These are phyloP conservation scores for Blennius ocellaris DNA, from an alignment of 2,113 vertebrate species.

Conservation along the genomic window DNA sequence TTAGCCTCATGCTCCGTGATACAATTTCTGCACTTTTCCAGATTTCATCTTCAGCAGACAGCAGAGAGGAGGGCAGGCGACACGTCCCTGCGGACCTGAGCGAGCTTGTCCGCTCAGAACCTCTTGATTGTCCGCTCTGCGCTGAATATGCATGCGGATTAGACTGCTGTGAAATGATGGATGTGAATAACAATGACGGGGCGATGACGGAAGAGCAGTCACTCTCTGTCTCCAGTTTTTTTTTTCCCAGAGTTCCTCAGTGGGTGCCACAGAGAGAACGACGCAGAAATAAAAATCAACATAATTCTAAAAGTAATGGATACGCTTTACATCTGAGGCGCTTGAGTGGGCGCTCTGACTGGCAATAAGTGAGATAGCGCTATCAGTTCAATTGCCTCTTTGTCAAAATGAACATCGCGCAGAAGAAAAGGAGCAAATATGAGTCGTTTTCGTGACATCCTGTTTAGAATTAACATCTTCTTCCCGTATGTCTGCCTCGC, in stretches of 20 bases:
- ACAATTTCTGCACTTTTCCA: constrained; percentile 33
- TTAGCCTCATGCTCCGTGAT: constrained; percentile 30
- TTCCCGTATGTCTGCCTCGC: constrained; percentile 15
- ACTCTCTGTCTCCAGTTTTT: constrained; percentile 46
- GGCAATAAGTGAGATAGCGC: constrained; percentile 15
- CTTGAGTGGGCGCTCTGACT: constrained; percentile 14
- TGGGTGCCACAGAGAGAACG: constrained; percentile 31
- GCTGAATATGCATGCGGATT: constrained; percentile 63
- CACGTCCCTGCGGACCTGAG: constrained; percentile 55
- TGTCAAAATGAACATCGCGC: constrained; percentile 31
- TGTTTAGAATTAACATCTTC: constrained; percentile 27
- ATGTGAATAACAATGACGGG: constrained; percentile 67
- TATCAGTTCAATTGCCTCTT: constrained; percentile 25
- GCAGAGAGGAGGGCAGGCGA: constrained; percentile 47
- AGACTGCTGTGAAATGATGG: constrained; percentile 49
- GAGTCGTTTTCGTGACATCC: too few relatives aligned
- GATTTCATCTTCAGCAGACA: constrained; percentile 60
- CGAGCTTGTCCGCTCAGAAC: constrained; percentile 38
- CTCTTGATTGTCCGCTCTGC: constrained; percentile 50
- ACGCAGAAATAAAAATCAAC: constrained; percentile 47
- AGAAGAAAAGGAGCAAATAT: constrained; percentile 1
- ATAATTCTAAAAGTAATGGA: constrained; percentile 31
- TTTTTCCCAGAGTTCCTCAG: constrained; percentile 37
- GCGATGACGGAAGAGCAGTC: constrained; percentile 29
- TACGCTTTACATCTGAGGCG: constrained; percentile 13